Evolutionary conservation across 2,888 invertebrate species (phyloP).

Genomic region (Sesia bembeciformis): DNA sequence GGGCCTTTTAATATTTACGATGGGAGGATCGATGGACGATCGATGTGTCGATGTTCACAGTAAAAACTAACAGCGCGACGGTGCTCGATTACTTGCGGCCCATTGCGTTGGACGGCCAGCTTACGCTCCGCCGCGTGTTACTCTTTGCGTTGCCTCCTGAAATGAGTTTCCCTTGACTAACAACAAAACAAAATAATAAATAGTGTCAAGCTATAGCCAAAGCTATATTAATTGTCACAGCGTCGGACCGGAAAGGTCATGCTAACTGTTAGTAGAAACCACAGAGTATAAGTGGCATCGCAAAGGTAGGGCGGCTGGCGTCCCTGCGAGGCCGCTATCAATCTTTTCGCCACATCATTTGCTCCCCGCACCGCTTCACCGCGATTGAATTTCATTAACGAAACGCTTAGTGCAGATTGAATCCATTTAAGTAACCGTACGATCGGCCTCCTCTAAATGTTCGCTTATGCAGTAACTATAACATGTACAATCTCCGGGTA

Average conservation of each 20-base stretch:
- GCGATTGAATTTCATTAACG: slow-evolving; percentile 73
- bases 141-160: slow-evolving; percentile 10
- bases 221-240: too few species aligned
- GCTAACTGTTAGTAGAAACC: too few species aligned
- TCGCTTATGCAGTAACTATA: slow-evolving; percentile 29
- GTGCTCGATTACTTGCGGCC: slow-evolving; percentile 44
- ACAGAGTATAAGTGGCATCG: background rate
- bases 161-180: background rate
- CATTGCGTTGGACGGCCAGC: slow-evolving; percentile 27
- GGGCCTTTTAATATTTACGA: slow-evolving; percentile 43
- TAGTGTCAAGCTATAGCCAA: too few species aligned
- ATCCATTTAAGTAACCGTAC: slow-evolving; percentile 67
- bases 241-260: too few species aligned
- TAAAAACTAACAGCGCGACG: slow-evolving; percentile 55
- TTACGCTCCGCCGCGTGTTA: slow-evolving; percentile 25
- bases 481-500: slow-evolving; percentile 10
- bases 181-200: too few species aligned
- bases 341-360: slow-evolving; percentile 74
- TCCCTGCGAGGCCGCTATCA: slow-evolving; percentile 28
- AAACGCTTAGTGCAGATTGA: slow-evolving; percentile 72
- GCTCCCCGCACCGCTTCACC: slow-evolving; percentile 54
- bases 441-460: slow-evolving; percentile 38
- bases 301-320: slow-evolving; percentile 1
- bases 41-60: slow-evolving; percentile 42
- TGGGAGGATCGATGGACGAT: slow-evolving; percentile 18